Percentiles rank a stretch among this genome's conserved stretches.
Conservation (phyloP, 2,888 invertebrate genomes). For the Dichetophora obliterata region DNA sequence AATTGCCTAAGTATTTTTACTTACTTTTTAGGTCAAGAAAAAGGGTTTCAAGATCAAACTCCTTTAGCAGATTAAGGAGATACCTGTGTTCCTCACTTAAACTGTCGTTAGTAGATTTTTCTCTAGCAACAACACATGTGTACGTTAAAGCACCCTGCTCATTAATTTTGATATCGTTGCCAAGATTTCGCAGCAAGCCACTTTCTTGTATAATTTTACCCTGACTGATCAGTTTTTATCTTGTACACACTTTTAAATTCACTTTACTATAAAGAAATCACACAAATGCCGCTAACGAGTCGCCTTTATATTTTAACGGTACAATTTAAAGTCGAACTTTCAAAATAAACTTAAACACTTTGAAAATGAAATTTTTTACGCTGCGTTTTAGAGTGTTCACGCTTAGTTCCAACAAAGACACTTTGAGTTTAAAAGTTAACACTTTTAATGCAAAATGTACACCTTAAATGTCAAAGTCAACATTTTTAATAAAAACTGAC, state of each 20-base stretch:
- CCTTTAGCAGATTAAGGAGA: constrained; percentile 19
- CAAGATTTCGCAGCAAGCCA: constrained; percentile 26
- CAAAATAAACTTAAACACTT: constrained; percentile 35
- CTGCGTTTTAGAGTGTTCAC: too few species aligned
- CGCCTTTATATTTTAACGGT: constrained; percentile 18
- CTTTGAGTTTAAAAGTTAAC: constrained; percentile 35
- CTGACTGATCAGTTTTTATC: constrained; percentile 26
- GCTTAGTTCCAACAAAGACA: constrained; percentile 32
- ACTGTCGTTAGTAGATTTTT: neutral
- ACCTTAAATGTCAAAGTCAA: constrained; percentile 33
- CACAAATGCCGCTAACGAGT: constrained; percentile 18
- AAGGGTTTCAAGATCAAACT: constrained; percentile 40
- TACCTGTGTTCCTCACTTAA: constrained; percentile 23
- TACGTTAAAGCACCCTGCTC: constrained; percentile 35
- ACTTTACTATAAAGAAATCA: constrained; percentile 17
- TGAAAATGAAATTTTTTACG: too few species aligned
- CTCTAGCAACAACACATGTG: constrained; percentile 16
- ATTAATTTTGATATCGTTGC: constrained; percentile 36
- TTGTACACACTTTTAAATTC: constrained; percentile 34
- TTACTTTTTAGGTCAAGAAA: constrained; percentile 43
- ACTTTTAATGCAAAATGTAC: constrained; percentile 32
- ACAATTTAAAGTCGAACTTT: constrained; percentile 36
- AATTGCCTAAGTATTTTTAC: constrained; percentile 36
- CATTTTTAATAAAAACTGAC: constrained; percentile 10
- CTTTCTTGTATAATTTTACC: constrained; percentile 34